Conservation (phyloP, 2,113 vertebrate species). For the Neodon shergylaensis region DNA sequence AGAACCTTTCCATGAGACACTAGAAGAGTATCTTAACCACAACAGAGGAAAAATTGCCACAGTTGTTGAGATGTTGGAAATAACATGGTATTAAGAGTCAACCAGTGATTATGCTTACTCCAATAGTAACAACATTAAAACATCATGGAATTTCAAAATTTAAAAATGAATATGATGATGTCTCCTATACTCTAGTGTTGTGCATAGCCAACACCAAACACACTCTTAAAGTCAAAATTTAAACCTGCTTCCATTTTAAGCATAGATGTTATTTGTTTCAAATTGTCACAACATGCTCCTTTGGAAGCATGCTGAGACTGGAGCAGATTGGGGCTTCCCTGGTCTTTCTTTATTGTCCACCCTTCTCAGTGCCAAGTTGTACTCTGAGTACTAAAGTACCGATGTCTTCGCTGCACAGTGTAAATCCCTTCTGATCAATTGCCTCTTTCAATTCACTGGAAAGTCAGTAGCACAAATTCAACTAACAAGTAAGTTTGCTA, state of each 20-base stretch:
- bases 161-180: not conserved
- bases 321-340: constrained; percentile 32
- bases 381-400: not conserved
- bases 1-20: not conserved
- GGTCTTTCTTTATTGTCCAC: constrained; percentile 10
- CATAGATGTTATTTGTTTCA: constrained; percentile 36
- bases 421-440: not conserved
- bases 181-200: constrained; percentile 28
- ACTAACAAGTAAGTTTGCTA: constrained; percentile 33
- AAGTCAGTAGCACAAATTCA: constrained; percentile 69
- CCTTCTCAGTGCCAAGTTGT: constrained; percentile 48
- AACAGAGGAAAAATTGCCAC: not conserved
- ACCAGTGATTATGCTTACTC: not conserved
- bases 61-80: constrained; percentile 23
- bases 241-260: constrained; percentile 13
- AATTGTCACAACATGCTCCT: not conserved
- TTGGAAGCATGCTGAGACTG: not conserved
- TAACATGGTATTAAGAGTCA: not conserved
- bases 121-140: not conserved
- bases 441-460: not conserved
- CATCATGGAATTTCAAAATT: not conserved
- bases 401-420: not conserved
- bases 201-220: constrained; percentile 43
- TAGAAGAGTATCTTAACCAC: not conserved
- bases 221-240: constrained; percentile 42